phyloP scores from a whole-genome alignment of 1,140 invertebrate species.

The Cydia amplana region DNA sequence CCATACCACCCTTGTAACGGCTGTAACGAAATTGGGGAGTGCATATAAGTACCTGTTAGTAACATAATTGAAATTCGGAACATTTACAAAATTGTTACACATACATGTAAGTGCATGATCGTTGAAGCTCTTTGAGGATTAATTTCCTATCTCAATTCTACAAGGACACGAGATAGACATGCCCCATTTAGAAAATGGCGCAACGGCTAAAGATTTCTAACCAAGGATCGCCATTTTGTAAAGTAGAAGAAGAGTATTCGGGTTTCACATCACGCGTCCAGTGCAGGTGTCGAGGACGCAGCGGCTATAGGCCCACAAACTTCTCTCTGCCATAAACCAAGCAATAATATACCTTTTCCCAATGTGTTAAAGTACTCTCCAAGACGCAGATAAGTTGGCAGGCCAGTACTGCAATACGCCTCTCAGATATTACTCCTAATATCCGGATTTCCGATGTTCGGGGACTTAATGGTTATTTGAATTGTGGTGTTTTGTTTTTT shows the following conservation, averaged over 20 bases:
- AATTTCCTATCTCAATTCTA: background rate
- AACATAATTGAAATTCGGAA: too few relatives aligned
- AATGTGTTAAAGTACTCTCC: background rate
- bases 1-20: background rate
- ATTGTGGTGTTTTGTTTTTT: background rate
- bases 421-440: conserved; percentile 29
- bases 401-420: conserved; percentile 8
- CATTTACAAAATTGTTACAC: too few relatives aligned
- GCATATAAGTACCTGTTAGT: too few relatives aligned
- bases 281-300: conserved; percentile 13
- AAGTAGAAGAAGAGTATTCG: background rate
- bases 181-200: background rate
- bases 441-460: conserved; percentile 27
- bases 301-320: conserved; percentile 3
- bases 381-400: background rate
- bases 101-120: background rate
- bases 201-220: background rate
- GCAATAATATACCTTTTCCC: background rate
- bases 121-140: background rate
- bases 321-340: background rate
- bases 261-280: conserved; percentile 4
- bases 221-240: background rate
- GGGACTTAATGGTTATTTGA: background rate
- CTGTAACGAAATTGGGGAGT: too few relatives aligned
- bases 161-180: background rate